Base-by-base conservation (phyloP, 2,113 vertebrate genomes). In the Nicator chloris region DNA sequence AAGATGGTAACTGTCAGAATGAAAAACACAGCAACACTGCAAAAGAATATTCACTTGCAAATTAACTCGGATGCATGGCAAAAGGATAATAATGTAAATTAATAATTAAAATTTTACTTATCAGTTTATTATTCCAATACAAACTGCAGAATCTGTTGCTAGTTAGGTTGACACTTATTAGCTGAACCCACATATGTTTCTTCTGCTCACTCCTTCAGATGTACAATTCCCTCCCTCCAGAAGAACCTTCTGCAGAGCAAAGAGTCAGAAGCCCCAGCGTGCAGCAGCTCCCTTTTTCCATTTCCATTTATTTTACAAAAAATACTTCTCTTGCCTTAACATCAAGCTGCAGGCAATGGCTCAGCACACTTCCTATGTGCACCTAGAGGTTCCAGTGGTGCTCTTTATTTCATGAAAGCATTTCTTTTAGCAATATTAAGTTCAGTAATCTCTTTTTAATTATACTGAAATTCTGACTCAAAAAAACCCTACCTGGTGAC, bases 361-460 rank as follows among this genome's bases (percentile, higher is more conserved):
- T 76, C 64, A 59, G 68, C 33, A 60, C 26, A 27, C 9, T 68
- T 63, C 40, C 39, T 71, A 35, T 1, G 0, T 28, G 39, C 37
- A 63, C 13, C 61, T 37, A 24, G 49, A 66, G 61, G 54, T 77
- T 94, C 71, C 54, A 82, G 47, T 20, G 13, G 20, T 57, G 53
- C 17, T 85, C 75, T 66, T 92, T 45, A 44, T 68, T 84, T 85
- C 85, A 76, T 60, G 26, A 89, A 66, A 79, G 18, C 22, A 45
- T 51, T 90, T 68, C 2, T 60, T 71, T 56, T 53, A 90, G 49
- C 47, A 76, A 17, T 30, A 85, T 73, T 89, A 73, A 49, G 5
- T 84, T 82, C 59, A 53, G 45, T 82, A 94, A 87, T 63, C 49
- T 92, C 77, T 82, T 91, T 73, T 63, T 79, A 92, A 88, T 91